Conservation (phyloP, 2,888 invertebrate genomes). For the Sturmia bella region DNA sequence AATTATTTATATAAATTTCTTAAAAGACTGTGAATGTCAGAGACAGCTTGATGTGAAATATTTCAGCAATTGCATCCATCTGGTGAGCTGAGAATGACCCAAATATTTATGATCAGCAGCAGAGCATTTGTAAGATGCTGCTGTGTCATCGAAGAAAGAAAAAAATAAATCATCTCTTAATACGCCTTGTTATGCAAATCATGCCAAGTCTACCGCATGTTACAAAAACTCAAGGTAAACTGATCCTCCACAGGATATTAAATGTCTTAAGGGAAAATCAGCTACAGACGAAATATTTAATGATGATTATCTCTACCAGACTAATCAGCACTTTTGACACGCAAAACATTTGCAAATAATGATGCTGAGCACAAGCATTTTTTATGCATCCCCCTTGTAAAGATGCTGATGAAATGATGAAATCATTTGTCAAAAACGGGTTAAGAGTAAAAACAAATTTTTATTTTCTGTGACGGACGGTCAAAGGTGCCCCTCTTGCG, state of each 20-base stretch:
- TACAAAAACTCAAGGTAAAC: slow-evolving; percentile 66
- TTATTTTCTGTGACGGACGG: slow-evolving; percentile 55
- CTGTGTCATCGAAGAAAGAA: neutral
- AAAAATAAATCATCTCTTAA: slow-evolving; percentile 1
- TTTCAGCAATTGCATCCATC: neutral
- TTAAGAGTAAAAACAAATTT: slow-evolving; percentile 46
- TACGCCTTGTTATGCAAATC: slow-evolving; percentile 67
- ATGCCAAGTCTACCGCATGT: slow-evolving; percentile 64
- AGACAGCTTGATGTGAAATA: neutral
- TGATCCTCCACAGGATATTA: slow-evolving; percentile 64
- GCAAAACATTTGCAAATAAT: slow-evolving; percentile 31
- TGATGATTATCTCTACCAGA: slow-evolving; percentile 63
- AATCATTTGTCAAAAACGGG: slow-evolving; percentile 64
- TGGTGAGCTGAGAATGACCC: slow-evolving; percentile 19
- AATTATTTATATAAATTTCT: neutral
- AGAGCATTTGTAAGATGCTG: slow-evolving; percentile 31
- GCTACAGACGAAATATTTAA: slow-evolving; percentile 42
- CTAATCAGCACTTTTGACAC: slow-evolving; percentile 70
- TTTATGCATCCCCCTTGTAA: slow-evolving; percentile 11
- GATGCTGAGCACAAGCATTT: slow-evolving; percentile 36
- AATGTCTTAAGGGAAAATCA: slow-evolving; percentile 23
- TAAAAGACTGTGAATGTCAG: neutral
- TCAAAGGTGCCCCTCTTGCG: slow-evolving; percentile 38
- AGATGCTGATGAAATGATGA: slow-evolving; percentile 25
- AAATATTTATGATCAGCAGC: slow-evolving; percentile 30